Evolutionary conservation across 2,113 vertebrate species (phyloP).

Genomic region (Redunca redunca): DNA sequence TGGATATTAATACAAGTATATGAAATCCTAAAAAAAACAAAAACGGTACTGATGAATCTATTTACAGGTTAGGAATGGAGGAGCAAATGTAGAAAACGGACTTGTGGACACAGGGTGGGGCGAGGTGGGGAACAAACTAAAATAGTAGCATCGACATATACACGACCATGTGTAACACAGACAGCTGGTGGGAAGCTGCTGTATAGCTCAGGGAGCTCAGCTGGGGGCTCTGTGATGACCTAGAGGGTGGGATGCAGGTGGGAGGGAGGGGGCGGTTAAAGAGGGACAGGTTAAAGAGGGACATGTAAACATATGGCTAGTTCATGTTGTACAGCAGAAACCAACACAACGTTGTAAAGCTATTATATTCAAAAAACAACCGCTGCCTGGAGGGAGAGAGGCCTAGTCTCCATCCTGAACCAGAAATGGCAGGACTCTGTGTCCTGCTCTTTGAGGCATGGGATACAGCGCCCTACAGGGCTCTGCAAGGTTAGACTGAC

Average conservation of each 20-base stretch:
- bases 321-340: background rate
- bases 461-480: background rate
- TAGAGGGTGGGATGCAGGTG: rapidly evolving
- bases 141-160: background rate
- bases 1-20: background rate
- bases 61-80: background rate
- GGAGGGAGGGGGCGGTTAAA: too few relatives aligned
- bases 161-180: background rate
- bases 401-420: background rate
- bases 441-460: background rate
- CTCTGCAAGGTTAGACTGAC: background rate
- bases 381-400: background rate
- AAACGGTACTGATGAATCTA: background rate
- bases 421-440: background rate
- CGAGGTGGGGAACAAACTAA: rapidly evolving
- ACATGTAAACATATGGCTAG: rapidly evolving
- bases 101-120: background rate
- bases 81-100: background rate
- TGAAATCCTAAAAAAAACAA: background rate
- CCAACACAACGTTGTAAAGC: background rate
- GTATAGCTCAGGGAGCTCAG: background rate
- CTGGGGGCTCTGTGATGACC: background rate
- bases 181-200: background rate
- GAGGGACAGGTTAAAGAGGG: background rate
- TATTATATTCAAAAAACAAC: background rate